Conservation (phyloP, 2,888 invertebrate genomes). For the Adineta ricciae region DNA sequence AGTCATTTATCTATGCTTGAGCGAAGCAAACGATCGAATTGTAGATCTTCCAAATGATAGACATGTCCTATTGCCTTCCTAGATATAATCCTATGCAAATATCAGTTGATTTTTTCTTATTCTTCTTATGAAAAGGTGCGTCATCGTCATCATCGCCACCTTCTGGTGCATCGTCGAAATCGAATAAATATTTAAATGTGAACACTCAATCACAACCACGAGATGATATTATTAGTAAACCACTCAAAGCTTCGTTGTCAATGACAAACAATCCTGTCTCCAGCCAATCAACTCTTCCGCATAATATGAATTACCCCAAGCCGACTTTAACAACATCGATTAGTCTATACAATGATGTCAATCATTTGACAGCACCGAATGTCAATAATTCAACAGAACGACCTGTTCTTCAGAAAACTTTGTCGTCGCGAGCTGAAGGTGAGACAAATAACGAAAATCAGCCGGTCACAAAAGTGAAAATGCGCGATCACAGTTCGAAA, state of each 20-base stretch:
- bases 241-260: neutral
- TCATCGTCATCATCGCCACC: neutral
- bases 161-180: neutral
- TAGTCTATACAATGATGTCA: neutral
- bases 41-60: too few relatives aligned
- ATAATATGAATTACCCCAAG: neutral
- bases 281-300: neutral
- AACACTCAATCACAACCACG: neutral
- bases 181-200: neutral
- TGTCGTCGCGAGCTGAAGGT: neutral
- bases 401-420: neutral
- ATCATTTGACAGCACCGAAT: neutral
- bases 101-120: neutral
- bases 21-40: too few relatives aligned
- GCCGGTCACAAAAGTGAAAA: neutral
- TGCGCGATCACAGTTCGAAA: neutral
- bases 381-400: neutral
- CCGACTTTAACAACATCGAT: neutral
- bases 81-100: too few relatives aligned
- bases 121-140: neutral
- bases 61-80: too few relatives aligned
- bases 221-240: neutral
- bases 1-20: too few relatives aligned
- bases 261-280: neutral
- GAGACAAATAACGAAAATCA: neutral